Evolutionary conservation across 2,888 invertebrate species (phyloP).

Genomic region (Hemistola chrysoprasaria): DNA sequence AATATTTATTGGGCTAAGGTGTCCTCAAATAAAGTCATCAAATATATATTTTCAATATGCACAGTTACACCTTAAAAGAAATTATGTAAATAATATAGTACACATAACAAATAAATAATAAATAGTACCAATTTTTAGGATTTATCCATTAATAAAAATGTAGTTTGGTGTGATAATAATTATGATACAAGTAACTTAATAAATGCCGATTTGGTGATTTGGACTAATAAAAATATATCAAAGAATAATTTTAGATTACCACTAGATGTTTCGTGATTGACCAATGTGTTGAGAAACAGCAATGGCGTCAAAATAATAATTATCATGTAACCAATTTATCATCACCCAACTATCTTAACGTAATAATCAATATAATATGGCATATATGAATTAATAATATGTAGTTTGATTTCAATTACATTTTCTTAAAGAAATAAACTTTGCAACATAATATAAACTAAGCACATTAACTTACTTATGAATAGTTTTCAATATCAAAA

Average conservation of each 20-base stretch:
- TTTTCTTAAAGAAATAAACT: constrained; percentile 76
- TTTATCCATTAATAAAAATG: constrained; percentile 73
- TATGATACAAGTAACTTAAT: constrained; percentile 73
- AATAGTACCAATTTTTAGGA: constrained; percentile 76
- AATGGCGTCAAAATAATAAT: constrained; percentile 47
- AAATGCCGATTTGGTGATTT: constrained; percentile 64
- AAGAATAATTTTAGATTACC: constrained; percentile 57
- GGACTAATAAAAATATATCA: constrained; percentile 48
- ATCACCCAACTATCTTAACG: constrained; percentile 74
- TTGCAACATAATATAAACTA: constrained; percentile 77
- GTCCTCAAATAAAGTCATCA: constrained; percentile 77
- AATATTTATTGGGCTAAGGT: constrained; percentile 74
- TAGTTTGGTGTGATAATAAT: constrained; percentile 73
- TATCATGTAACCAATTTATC: constrained; percentile 63
- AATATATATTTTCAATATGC: constrained; percentile 81
- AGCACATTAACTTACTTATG: constrained; percentile 77
- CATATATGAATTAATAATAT: constrained; percentile 77
- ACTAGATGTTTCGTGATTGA: constrained; percentile 55
- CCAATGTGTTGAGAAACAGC: constrained; percentile 47
- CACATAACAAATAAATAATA: constrained; percentile 82
- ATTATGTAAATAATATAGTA: constrained; percentile 82
- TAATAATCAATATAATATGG: constrained; percentile 79
- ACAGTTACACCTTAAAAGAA: constrained; percentile 81
- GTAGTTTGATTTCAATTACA: constrained; percentile 71
- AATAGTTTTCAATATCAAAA: constrained; percentile 81